phyloP scores from a whole-genome alignment of 1,140 invertebrate species.

The Drosophila seguyi region DNA sequence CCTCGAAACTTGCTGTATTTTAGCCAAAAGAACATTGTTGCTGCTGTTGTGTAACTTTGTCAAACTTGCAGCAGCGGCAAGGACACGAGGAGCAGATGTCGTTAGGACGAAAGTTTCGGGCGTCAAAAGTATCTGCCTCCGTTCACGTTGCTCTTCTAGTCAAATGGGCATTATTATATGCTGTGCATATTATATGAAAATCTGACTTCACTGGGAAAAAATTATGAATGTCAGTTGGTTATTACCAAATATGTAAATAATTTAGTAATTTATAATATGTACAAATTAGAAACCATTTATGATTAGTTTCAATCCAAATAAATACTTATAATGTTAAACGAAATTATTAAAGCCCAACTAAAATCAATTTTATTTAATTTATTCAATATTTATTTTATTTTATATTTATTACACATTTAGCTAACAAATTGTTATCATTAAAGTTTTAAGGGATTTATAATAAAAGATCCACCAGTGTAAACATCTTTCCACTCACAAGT shows the following conservation, averaged over 20 bases:
- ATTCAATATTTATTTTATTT: no score
- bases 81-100: constrained; percentile 21
- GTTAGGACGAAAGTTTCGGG: constrained; percentile 58
- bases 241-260: not conserved
- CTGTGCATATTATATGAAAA: constrained; percentile 3
- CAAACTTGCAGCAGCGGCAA: constrained; percentile 54
- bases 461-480: not conserved
- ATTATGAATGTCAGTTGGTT: not conserved
- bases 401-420: no score
- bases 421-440: not conserved
- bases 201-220: constrained; percentile 1
- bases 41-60: constrained; percentile 64
- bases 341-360: not conserved
- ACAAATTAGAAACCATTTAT: not conserved
- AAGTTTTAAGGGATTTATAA: fast-evolving
- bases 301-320: not conserved
- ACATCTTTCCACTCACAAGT: not conserved
- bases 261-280: not conserved
- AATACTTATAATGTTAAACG: not conserved
- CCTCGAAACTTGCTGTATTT: constrained; percentile 11
- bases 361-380: not conserved
- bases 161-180: constrained; percentile 63
- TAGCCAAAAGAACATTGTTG: not conserved
- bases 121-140: constrained; percentile 10
- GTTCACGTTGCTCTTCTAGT: constrained; percentile 25